Evolutionary conservation across 1,140 invertebrate species (phyloP), one percentile per base, ranked within the genome.

Genomic region (Macrosteles quadrilineatus): DNA sequence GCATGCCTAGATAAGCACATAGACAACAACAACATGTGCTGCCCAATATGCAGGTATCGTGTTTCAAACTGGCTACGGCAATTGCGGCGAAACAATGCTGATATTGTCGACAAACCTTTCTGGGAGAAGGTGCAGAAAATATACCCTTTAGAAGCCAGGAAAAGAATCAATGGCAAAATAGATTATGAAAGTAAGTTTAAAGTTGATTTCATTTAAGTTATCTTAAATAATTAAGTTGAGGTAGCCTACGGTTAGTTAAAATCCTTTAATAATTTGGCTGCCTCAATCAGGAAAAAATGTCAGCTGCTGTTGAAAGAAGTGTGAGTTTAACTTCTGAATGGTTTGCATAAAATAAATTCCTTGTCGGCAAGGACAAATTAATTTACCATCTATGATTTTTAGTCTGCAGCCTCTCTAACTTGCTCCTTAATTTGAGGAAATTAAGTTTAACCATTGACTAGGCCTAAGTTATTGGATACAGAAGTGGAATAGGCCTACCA

Each of bases 111-210:
- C n/a, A 50, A 21, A 17, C 14, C 14, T 17, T 50, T 50, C n/a
- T 50, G 47, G 47, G n/a, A 50, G 3, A 50, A 4, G 3, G n/a
- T 50, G 4, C 47, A 50, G n/a, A 50, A 50, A 21, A 11, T 50
- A 50, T 50, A 50, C n/a, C 47, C 47, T 19, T 3, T 9, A 50
- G 47, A 50, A 50, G 47, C n/a, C n/a, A n/a, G n/a, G n/a, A 50
- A 50, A 21, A 6, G 47, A n/a, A 50, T 17, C 4, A 50, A 50
- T 50, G 47, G 47, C 21, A 3, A 50, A 9, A n/a, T 50, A 11
- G 47, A 19, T 50, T 17, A n/a, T 19, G 47, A 50, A 21, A 19
- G 14, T 19, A 19, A 17, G 21, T 50, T 3, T 19, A 21, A 4
- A n/a, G n/a, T n/a, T n/a, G n/a, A n/a, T n/a, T n/a, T n/a, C n/a